Evolutionary conservation across 2,113 vertebrate genomes (phyloP).

Genomic region (Acanthochromis polyacanthus): DNA sequence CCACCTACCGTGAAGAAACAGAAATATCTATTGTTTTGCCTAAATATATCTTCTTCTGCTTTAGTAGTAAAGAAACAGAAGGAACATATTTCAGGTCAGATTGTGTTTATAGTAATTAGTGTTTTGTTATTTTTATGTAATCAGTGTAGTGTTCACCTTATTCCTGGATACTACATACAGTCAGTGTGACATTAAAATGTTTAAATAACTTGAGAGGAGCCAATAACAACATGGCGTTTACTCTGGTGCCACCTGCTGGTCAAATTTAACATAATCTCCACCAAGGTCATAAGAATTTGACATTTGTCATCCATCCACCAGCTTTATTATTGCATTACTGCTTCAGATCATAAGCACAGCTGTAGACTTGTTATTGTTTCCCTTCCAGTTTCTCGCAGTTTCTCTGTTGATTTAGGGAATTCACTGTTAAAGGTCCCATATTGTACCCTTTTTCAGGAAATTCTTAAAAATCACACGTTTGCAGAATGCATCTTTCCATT

Average conservation of each 20-base stretch:
- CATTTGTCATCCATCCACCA: no score
- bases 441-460: no score
- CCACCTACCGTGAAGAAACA: constrained; percentile 12
- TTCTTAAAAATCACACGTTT: no score
- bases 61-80: not conserved
- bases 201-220: not conserved
- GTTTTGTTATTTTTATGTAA: constrained; percentile 15
- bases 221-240: not conserved
- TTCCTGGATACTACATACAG: constrained; percentile 11
- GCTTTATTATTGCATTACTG: not conserved
- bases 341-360: not conserved
- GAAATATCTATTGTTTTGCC: constrained; percentile 42
- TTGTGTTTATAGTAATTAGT: constrained; percentile 18
- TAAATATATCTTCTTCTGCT: constrained; percentile 35
- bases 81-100: constrained; percentile 24
- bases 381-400: not conserved
- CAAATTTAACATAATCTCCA: not conserved
- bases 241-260: constrained; percentile 53
- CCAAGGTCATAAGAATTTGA: no score
- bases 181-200: not conserved
- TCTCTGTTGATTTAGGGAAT: not conserved
- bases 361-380: not conserved
- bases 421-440: no score
- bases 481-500: no score
- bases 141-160: not conserved